These are phyloP conservation scores for Urocynchramus pylzowi DNA, from an alignment of 2,113 vertebrate genomes.

Conservation along the genomic window DNA sequence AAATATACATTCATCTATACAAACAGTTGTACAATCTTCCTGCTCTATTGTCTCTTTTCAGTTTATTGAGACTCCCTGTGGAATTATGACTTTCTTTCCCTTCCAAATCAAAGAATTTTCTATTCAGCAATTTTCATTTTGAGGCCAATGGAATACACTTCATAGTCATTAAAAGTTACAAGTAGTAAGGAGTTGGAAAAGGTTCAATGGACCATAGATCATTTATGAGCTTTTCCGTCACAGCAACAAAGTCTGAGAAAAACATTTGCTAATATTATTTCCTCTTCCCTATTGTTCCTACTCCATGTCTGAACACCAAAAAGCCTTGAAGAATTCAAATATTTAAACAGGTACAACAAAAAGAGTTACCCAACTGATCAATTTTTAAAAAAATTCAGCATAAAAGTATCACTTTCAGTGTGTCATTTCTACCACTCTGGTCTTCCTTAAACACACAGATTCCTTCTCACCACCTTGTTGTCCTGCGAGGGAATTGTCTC, in stretches of 20 bases:
- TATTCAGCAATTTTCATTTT: not conserved
- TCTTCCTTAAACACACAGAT: not conserved
- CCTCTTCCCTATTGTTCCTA: not conserved
- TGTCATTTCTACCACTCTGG: not conserved
- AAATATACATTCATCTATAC: not conserved
- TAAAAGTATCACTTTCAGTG: not conserved
- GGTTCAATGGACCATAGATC: not conserved
- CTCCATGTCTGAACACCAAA: not conserved
- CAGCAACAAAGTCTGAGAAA: not conserved
- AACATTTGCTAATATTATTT: not conserved
- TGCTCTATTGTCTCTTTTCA: not conserved
- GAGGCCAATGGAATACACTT: not conserved
- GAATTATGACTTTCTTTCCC: not conserved
- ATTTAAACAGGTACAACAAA: not conserved
- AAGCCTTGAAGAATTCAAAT: not conserved
- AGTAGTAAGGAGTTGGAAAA: not conserved
- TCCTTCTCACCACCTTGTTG: not conserved
- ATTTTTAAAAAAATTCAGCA: not conserved
- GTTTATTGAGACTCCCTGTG: not conserved
- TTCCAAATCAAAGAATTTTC: not conserved
- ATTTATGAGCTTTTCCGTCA: not conserved
- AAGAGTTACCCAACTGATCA: not conserved
- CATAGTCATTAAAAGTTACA: not conserved
- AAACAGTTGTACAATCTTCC: not conserved
- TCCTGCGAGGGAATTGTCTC: not conserved